Evolutionary conservation across 2,797 vertebrate species (phyloP).

Genomic region (Ptychadena robeensis): DNA sequence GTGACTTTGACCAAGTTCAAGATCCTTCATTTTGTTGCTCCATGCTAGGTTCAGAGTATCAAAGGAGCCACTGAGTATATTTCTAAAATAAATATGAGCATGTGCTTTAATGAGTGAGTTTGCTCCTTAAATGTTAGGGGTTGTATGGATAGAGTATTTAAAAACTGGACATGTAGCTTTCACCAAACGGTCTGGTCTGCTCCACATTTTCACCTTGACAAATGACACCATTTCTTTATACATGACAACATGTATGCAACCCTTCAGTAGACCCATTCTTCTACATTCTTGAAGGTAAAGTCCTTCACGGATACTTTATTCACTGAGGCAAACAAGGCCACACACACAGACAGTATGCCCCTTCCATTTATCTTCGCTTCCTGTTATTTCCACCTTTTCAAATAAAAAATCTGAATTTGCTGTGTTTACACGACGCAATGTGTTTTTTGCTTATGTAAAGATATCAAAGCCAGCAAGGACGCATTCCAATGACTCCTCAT

Average conservation of each 20-base stretch:
- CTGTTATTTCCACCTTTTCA: slow-evolving; percentile 38
- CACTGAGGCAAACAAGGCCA: slow-evolving; percentile 8
- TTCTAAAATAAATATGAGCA: too few species aligned
- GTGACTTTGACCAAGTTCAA: too few species aligned
- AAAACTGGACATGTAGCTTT: too few species aligned
- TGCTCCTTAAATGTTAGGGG: too few species aligned
- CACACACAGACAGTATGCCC: slow-evolving; percentile 17
- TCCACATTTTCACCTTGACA: too few species aligned
- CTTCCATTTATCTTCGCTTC: slow-evolving; percentile 42
- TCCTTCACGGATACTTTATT: neutral
- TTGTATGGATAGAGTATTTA: too few species aligned
- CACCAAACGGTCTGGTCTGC: too few species aligned
- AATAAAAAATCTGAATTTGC: slow-evolving; percentile 15
- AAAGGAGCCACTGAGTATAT: too few species aligned
- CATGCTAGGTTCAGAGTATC: too few species aligned
- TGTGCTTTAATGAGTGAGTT: too few species aligned
- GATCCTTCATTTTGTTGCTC: too few species aligned
- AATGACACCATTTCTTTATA: neutral
- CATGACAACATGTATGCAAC: neutral
- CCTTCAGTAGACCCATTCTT: neutral
- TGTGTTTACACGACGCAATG: slow-evolving; percentile 20
- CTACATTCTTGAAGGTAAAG: neutral
- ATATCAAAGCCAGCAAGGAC: slow-evolving; percentile 14
- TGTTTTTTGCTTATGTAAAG: slow-evolving; percentile 44
- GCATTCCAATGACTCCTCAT: slow-evolving; percentile 5